These are phyloP conservation scores for Dorcus parallelipipedus DNA, from an alignment of 2,888 invertebrate species.

Conservation along the genomic window DNA sequence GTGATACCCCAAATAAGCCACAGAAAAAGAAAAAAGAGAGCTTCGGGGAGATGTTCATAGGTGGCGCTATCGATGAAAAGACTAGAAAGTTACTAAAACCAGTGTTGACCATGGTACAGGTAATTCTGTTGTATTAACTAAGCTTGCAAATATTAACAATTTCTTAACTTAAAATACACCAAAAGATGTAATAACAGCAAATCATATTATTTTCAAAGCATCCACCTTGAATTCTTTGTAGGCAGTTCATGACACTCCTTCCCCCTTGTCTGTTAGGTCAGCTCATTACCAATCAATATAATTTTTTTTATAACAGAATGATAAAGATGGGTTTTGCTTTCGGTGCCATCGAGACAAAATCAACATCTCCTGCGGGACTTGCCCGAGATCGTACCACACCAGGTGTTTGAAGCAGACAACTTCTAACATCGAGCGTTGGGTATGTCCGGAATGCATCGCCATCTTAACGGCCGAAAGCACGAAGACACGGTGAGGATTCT, in stretches of 20 bases:
- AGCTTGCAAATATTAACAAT: too few species aligned
- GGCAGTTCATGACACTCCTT: too few species aligned
- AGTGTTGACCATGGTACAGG: slow-evolving; percentile 26
- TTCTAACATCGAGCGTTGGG: slow-evolving; percentile 62
- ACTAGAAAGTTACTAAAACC: slow-evolving; percentile 24
- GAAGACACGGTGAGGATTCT: slow-evolving; percentile 57
- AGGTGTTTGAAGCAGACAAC: slow-evolving; percentile 65
- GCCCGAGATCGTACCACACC: slow-evolving; percentile 80
- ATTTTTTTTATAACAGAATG: slow-evolving; percentile 41
- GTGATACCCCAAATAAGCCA: slow-evolving; percentile 34
- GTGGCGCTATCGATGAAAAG: slow-evolving; percentile 28
- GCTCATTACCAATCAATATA: not conserved
- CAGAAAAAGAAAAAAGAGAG: slow-evolving; percentile 37
- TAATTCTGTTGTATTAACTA: slow-evolving; percentile 9
- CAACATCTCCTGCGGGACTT: slow-evolving; percentile 71
- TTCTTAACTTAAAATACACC: too few species aligned
- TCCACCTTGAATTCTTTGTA: too few species aligned
- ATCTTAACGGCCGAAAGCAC: slow-evolving; percentile 71
- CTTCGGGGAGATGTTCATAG: slow-evolving; percentile 21
- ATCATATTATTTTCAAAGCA: too few species aligned
- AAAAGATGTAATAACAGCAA: too few species aligned
- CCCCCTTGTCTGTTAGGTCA: not conserved
- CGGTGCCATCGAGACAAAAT: slow-evolving; percentile 75
- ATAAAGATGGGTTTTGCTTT: slow-evolving; percentile 85
- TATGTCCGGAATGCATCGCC: slow-evolving; percentile 82